A percentile compares a stretch with the other conserved stretches of the same genome.
phyloP scores from a whole-genome alignment of 2,888 invertebrate species.

The Caenorhabditis sp. region DNA sequence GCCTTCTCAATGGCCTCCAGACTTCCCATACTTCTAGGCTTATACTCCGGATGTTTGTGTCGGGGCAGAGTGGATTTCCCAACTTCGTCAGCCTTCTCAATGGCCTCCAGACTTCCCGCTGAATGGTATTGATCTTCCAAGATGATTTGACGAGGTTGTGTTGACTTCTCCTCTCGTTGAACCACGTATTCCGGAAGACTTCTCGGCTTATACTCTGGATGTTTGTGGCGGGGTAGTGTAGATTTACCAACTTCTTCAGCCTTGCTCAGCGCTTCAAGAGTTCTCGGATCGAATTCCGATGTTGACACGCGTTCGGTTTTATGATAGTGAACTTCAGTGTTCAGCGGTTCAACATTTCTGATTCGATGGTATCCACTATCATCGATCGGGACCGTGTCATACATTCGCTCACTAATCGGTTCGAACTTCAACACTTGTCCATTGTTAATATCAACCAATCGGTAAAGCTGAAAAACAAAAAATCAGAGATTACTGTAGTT shows the following conservation, averaged over 20 bases:
- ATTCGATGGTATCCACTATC: neutral
- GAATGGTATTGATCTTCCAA: too few relatives aligned
- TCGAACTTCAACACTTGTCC: neutral
- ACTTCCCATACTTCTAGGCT: neutral
- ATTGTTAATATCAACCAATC: neutral
- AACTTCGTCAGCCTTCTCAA: neutral
- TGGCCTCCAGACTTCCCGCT: too few relatives aligned
- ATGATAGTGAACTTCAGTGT: too few relatives aligned
- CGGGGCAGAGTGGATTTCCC: neutral
- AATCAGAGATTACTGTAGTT: slow-evolving; percentile 12
- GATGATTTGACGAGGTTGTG: too few relatives aligned
- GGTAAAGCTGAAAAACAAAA: neutral
- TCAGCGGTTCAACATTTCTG: neutral
- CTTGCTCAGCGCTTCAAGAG: too few relatives aligned
- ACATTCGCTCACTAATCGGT: neutral
- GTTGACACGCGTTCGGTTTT: too few relatives aligned
- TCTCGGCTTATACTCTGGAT: too few relatives aligned
- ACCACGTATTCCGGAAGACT: too few relatives aligned
- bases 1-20: neutral
- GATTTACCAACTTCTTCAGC: too few relatives aligned
- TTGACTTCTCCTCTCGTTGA: too few relatives aligned
- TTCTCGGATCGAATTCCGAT: too few relatives aligned
- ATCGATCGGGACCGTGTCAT: neutral
- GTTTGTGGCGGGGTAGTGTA: too few relatives aligned
- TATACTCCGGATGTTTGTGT: neutral